Percentiles rank a stretch among this genome's conserved stretches.
phyloP scores from a whole-genome alignment of 2,888 invertebrate genomes.

The Machimus atricapillus region DNA sequence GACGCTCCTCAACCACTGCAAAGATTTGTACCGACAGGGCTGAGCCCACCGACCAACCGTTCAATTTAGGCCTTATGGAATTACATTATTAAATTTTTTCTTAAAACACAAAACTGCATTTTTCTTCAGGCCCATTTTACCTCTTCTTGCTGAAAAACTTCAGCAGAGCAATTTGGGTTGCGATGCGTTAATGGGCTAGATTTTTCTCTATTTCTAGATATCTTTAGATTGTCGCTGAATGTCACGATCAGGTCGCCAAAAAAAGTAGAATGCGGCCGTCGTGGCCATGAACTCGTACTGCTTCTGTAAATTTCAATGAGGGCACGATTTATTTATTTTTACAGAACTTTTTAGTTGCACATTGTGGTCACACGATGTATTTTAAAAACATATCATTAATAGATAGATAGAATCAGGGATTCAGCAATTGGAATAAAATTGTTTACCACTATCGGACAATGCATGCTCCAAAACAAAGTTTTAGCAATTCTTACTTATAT shows the following conservation, averaged over 20 bases:
- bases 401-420: too few relatives aligned
- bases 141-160: not conserved
- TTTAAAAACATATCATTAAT: too few relatives aligned
- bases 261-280: not conserved
- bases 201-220: not conserved
- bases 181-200: not conserved
- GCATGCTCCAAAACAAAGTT: too few relatives aligned
- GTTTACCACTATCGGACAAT: too few relatives aligned
- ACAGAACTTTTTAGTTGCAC: not conserved
- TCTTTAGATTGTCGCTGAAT: not conserved
- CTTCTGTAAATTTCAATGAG: not conserved
- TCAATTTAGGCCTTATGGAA: not conserved
- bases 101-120: not conserved
- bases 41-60: constrained; percentile 33
- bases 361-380: not conserved
- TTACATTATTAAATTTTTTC: not conserved
- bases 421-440: too few relatives aligned
- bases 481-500: too few relatives aligned
- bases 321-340: not conserved
- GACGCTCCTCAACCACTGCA: constrained; percentile 55
- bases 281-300: not conserved
- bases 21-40: constrained; percentile 49
- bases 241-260: not conserved
- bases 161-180: not conserved
- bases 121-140: not conserved